Evolutionary conservation across 1,140 invertebrate genomes (phyloP).

Genomic region (Drosophila tropicalis): DNA sequence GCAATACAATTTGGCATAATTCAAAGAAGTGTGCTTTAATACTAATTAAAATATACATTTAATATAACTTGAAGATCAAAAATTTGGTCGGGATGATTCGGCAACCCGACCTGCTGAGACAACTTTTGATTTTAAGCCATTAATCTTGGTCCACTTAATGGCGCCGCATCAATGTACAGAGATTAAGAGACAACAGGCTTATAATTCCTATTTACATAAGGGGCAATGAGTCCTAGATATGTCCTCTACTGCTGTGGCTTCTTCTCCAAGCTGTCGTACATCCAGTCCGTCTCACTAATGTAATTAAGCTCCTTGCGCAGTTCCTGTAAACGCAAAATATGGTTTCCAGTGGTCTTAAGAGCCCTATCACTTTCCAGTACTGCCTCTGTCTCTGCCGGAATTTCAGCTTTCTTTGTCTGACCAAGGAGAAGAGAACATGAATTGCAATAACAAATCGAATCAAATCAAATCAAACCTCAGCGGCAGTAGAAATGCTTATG

Average conservation of each 20-base stretch:
- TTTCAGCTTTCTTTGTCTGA: slow-evolving; percentile 69
- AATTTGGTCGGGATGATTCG: too few species aligned
- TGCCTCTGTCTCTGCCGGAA: slow-evolving; percentile 52
- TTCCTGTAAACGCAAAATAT: slow-evolving; percentile 86
- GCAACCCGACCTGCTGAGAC: too few species aligned
- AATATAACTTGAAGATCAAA: too few species aligned
- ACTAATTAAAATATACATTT: too few species aligned
- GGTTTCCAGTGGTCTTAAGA: slow-evolving; percentile 82
- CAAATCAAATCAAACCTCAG: neutral
- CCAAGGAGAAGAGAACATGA: neutral
- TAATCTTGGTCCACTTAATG: too few species aligned
- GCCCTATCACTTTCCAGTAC: slow-evolving; percentile 45
- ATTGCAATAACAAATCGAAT: slow-evolving; percentile 1
- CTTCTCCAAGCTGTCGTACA: slow-evolving; percentile 85
- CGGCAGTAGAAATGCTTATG: neutral
- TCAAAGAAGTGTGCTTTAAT: too few species aligned
- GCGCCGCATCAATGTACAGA: too few species aligned
- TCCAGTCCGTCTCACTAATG: slow-evolving; percentile 88
- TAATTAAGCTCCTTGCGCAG: slow-evolving; percentile 88
- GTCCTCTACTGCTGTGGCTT: slow-evolving; percentile 52
- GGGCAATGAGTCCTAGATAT: neutral
- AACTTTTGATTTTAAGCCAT: too few species aligned
- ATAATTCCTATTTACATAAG: too few species aligned
- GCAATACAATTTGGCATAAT: too few species aligned
- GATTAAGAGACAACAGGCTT: too few species aligned